These are phyloP conservation scores for Drosophila robusta DNA, from an alignment of 2,888 invertebrate species.

Conservation along the genomic window DNA sequence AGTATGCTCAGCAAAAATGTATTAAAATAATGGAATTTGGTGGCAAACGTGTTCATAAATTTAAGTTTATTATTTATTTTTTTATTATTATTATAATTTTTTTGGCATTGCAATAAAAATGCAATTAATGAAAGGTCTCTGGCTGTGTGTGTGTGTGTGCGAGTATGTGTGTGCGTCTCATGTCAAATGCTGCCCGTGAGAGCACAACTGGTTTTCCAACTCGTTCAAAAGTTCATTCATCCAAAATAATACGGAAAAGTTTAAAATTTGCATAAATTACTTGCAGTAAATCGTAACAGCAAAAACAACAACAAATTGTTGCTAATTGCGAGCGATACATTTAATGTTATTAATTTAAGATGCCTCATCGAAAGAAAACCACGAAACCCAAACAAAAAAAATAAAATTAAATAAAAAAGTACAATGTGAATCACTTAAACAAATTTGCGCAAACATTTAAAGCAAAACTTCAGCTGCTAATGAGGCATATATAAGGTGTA, in stretches of 20 bases:
- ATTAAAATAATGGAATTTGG: slow-evolving; percentile 30
- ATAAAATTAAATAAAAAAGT: not conserved
- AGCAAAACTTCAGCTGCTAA: slow-evolving; percentile 1
- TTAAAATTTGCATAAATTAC: slow-evolving; percentile 78
- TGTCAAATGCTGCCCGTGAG: slow-evolving; percentile 33
- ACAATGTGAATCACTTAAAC: slow-evolving; percentile 22
- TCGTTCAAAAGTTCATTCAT: slow-evolving; percentile 73
- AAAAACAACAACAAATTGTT: slow-evolving; percentile 36
- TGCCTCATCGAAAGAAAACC: slow-evolving; percentile 58
- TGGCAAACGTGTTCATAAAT: slow-evolving; percentile 52
- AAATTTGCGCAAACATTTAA: slow-evolving; percentile 1
- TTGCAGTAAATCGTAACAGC: slow-evolving; percentile 49
- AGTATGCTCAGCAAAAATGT: slow-evolving; percentile 10
- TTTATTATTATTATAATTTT: slow-evolving; percentile 26
- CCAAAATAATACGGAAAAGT: slow-evolving; percentile 82
- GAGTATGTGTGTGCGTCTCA: slow-evolving; percentile 9
- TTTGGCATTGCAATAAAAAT: slow-evolving; percentile 58
- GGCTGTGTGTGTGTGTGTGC: slow-evolving; percentile 13
- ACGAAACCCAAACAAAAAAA: slow-evolving; percentile 30
- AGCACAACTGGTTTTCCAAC: slow-evolving; percentile 66
- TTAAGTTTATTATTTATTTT: slow-evolving; percentile 25
- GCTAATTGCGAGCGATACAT: slow-evolving; percentile 59
- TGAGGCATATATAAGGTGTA: slow-evolving; percentile 1
- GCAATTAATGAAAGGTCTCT: slow-evolving; percentile 66
- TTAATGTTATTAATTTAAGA: slow-evolving; percentile 56